Conservation (phyloP, 2,888 invertebrate species). For the Rapana venosa region DNA sequence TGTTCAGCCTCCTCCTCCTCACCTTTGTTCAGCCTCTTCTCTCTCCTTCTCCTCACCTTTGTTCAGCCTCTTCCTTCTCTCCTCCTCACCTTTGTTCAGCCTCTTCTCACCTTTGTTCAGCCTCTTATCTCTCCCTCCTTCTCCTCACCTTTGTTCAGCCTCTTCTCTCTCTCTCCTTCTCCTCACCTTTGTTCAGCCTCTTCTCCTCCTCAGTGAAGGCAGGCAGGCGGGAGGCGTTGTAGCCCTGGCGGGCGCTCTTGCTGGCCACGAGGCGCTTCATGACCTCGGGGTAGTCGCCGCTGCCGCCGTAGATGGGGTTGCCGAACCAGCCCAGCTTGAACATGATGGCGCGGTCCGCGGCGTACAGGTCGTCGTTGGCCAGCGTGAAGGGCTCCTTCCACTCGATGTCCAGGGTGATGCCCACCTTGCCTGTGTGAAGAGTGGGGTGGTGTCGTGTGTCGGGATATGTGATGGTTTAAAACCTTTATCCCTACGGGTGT, state of each 20-base stretch:
- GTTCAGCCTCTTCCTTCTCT: no score
- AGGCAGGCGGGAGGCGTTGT: conserved; percentile 65
- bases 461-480: not conserved
- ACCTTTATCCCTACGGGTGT: no score
- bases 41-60: no score
- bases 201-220: conserved; percentile 72
- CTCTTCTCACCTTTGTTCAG: no score
- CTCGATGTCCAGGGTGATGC: conserved; percentile 69
- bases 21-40: no score
- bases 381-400: conserved; percentile 67
- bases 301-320: conserved; percentile 70
- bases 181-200: conserved; percentile 62
- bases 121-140: no score
- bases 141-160: no score
- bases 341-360: conserved; percentile 67
- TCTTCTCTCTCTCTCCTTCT: not conserved
- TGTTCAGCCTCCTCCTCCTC: no score
- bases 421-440: conserved; percentile 57
- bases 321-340: conserved; percentile 76
- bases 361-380: conserved; percentile 57
- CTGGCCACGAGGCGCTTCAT: conserved; percentile 66
- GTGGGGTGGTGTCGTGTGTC: not conserved
- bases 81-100: no score
- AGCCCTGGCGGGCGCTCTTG: conserved; percentile 64
- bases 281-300: conserved; percentile 80